Evolutionary conservation across 2,888 invertebrate species (phyloP).

Genomic region (Zele albiditarsus): DNA sequence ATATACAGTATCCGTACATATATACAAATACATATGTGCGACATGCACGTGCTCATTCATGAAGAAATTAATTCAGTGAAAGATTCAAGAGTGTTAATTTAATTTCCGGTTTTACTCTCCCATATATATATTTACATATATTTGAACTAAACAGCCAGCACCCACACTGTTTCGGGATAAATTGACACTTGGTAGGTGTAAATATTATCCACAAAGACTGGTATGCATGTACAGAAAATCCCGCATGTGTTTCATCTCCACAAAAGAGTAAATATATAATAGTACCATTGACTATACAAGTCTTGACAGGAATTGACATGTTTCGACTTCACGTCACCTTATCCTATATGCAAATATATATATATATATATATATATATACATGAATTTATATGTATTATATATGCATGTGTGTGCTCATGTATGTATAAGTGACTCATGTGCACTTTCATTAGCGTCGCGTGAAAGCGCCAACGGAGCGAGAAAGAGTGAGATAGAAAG

Average conservation of each 20-base stretch:
- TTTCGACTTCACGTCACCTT: conserved; percentile 8
- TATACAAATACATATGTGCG: not conserved
- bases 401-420: not conserved
- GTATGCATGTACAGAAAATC: not conserved
- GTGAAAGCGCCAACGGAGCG: conserved; percentile 8
- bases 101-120: conserved; percentile 4
- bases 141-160: not conserved
- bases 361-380: too few species aligned
- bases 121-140: not conserved
- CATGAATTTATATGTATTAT: not conserved
- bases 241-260: not conserved
- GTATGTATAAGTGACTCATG: conserved; percentile 7
- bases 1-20: not conserved
- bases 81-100: conserved; percentile 13
- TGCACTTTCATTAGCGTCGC: conserved; percentile 25
- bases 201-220: conserved; percentile 4
- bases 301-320: conserved; percentile 12
- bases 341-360: not conserved
- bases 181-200: conserved; percentile 11
- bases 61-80: conserved; percentile 13
- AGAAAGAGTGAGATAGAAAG: not conserved
- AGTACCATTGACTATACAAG: not conserved
- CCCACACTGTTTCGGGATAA: conserved; percentile 5
- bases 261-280: conserved; percentile 1
- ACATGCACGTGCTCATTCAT: conserved; percentile 11